Evolutionary conservation across 2,888 invertebrate genomes (phyloP).

Genomic region (Cacoxenus indagator): DNA sequence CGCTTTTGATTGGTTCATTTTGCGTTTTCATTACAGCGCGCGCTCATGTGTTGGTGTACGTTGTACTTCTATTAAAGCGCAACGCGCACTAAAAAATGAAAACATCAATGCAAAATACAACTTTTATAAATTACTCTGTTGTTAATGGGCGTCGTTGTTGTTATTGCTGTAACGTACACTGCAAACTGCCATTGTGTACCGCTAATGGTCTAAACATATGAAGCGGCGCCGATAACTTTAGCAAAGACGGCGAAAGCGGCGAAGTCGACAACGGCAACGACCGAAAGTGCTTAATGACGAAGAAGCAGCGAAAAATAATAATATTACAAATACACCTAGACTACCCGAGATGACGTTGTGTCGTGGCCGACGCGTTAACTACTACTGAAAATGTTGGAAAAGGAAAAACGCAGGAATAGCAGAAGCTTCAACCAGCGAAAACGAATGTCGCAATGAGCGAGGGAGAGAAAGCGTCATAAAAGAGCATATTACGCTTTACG

Average conservation of each 20-base stretch:
- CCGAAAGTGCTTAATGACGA: too few relatives aligned
- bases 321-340: background rate
- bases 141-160: background rate
- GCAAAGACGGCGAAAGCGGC: background rate
- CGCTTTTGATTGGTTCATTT: too few relatives aligned
- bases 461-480: too few relatives aligned
- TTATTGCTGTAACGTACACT: constrained; percentile 7
- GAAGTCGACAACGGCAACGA: background rate
- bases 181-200: too few relatives aligned
- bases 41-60: background rate
- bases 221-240: too few relatives aligned
- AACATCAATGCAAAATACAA: background rate
- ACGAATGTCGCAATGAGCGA: background rate
- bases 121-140: constrained; percentile 7
- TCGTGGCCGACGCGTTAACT: constrained; percentile 62
- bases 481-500: background rate
- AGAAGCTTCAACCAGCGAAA: too few relatives aligned
- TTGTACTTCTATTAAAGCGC: background rate
- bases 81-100: background rate
- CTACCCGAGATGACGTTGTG: constrained; percentile 42
- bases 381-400: constrained; percentile 47
- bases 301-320: too few relatives aligned
- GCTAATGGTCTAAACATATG: too few relatives aligned
- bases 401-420: constrained; percentile 4
- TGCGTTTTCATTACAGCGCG: background rate